Evolutionary conservation across 2,888 invertebrate genomes (phyloP), one percentile per base, ranked within the genome.

Genomic region (Epinotia ramella): DNA sequence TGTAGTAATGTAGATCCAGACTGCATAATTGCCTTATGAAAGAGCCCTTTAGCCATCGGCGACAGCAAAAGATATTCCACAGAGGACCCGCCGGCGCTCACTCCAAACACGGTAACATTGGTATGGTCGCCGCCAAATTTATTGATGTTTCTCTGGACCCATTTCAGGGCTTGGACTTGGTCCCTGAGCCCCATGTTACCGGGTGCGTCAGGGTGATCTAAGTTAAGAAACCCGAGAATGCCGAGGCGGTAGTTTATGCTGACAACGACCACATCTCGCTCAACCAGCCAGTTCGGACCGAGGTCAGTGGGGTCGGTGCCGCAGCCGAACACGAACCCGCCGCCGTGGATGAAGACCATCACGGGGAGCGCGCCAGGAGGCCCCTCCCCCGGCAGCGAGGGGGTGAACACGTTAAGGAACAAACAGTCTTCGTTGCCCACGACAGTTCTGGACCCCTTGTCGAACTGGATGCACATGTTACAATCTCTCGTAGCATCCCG

Each of bases 391-490:
- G 89, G 88, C 78, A 95, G 81, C 77, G 85, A 91, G 1, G 96
- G 96, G 20, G 96, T 95, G 83, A 96, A 97, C 0, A 97, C 96
- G 84, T 97, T 97, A 28, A 97, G 85, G 81, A 95, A 96, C 7
- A 97, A 90, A 78, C 97, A 97, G 83, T 96, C 96, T 83, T 96
- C 96, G 79, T 92, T 91, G 24, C 96, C 96, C 63, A 94, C 88
- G 24, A 95, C 81, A 12, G 78, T 89, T n/a, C 93, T 90, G 82
- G 95, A 88, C 82, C 94, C 88, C 85, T 90, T 92, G 81, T 95
- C 95, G 77, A 93, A 92, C 85, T 97, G 97, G 0, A 96, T 95
- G 84, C 97, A 97, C 28, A 88, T 88, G 63, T 96, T 95, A 71
- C 96, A 95, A 79, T 96, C 95, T 59, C 94, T 92, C 0, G 96